Conservation (phyloP, 2,797 vertebrate species). For the Bradypodion pumilum region DNA sequence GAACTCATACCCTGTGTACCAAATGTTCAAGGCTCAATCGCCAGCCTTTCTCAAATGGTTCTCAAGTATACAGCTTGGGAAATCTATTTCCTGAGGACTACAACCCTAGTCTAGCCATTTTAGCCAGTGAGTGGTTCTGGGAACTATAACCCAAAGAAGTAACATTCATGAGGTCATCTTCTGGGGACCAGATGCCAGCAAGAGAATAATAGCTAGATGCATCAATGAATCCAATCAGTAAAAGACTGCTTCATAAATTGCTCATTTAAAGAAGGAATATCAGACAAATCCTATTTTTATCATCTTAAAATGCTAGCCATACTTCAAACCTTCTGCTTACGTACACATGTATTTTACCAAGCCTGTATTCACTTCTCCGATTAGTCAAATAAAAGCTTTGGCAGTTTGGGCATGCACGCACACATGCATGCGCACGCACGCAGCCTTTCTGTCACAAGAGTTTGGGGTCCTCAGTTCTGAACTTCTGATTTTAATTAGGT, state of each 20-base stretch:
- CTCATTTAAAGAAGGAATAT: background rate
- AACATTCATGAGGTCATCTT: background rate
- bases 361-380: background rate
- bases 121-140: background rate
- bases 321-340: background rate
- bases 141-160: background rate
- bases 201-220: background rate
- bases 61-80: background rate
- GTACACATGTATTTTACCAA: background rate
- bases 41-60: background rate
- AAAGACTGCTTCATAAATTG: too few relatives aligned
- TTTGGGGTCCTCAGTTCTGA: too few relatives aligned
- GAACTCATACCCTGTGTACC: background rate
- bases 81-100: background rate
- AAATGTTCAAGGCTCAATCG: background rate
- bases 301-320: background rate
- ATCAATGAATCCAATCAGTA: background rate
- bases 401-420: too few relatives aligned
- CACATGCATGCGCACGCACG: too few relatives aligned
- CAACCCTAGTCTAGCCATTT: background rate
- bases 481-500: too few relatives aligned
- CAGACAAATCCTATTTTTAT: background rate
- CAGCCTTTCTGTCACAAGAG: too few relatives aligned
- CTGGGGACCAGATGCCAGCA: background rate
- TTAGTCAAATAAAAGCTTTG: background rate